Percentiles rank a stretch among this genome's conserved stretches.
Evolutionary conservation across 2,888 invertebrate species (phyloP).

Genomic region (Cyclophora albipunctata): DNA sequence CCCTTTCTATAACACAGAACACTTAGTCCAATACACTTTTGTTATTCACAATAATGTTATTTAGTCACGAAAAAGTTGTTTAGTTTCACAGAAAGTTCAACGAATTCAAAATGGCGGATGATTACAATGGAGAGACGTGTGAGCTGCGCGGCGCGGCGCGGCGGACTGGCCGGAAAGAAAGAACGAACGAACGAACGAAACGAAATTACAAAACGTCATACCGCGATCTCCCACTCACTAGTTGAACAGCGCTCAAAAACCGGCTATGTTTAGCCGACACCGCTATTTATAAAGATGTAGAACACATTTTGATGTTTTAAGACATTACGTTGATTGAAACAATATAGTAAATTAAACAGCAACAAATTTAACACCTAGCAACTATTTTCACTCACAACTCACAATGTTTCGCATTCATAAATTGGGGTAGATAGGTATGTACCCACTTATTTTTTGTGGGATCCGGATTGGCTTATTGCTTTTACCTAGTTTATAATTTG

Average conservation of each 20-base stretch:
- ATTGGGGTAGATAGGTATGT: no score
- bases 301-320: background rate
- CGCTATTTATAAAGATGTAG: conserved; percentile 1
- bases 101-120: conserved; percentile 34
- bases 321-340: no score
- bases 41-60: conserved; percentile 38
- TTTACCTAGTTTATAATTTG: no score
- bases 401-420: no score
- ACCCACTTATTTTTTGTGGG: no score
- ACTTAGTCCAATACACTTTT: conserved; percentile 41
- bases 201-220: background rate
- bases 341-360: no score
- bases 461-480: no score
- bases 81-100: conserved; percentile 30
- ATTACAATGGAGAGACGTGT: conserved; percentile 20
- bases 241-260: background rate
- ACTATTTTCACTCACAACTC: no score
- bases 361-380: no score
- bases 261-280: background rate
- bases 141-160: conserved; percentile 40
- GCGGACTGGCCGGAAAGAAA: conserved; percentile 39
- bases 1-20: conserved; percentile 31
- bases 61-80: conserved; percentile 30
- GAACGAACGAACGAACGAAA: conserved; percentile 20
- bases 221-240: no score